A percentile compares a stretch with the other conserved stretches of the same genome.
Conservation (phyloP, 2,888 invertebrate genomes). For the Ormyrus thymus region DNA sequence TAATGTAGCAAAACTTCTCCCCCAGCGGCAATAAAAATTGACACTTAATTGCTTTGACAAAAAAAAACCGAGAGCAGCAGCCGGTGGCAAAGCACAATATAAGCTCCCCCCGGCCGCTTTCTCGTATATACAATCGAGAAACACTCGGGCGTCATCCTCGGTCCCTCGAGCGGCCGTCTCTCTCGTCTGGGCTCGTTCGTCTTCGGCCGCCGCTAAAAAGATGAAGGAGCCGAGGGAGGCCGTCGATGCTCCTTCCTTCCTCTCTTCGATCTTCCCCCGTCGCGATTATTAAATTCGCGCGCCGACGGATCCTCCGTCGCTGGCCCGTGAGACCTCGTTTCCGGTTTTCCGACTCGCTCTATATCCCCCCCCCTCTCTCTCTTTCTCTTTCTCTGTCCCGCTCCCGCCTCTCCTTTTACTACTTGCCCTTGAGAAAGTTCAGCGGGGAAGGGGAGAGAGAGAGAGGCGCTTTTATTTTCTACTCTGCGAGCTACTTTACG, state of each 20-base stretch:
- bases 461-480: constrained; percentile 15
- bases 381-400: neutral
- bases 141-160: neutral
- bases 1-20: too few species aligned
- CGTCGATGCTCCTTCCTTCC: neutral
- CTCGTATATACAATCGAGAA: neutral
- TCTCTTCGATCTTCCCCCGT: neutral
- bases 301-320: constrained; percentile 14
- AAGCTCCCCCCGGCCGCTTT: too few species aligned
- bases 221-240: neutral
- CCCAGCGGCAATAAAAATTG: too few species aligned
- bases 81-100: too few species aligned
- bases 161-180: neutral
- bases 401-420: neutral
- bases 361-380: neutral
- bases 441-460: neutral
- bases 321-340: constrained; percentile 46
- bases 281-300: constrained; percentile 51
- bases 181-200: neutral
- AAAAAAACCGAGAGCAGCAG: too few species aligned
- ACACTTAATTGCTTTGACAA: too few species aligned
- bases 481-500: constrained; percentile 9
- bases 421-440: constrained; percentile 3
- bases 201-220: neutral
- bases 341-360: neutral